Percentiles rank a stretch among this genome's conserved stretches.
These are phyloP conservation scores for Lacerta viridis DNA, from an alignment of 2,797 vertebrate species.

Conservation along the genomic window DNA sequence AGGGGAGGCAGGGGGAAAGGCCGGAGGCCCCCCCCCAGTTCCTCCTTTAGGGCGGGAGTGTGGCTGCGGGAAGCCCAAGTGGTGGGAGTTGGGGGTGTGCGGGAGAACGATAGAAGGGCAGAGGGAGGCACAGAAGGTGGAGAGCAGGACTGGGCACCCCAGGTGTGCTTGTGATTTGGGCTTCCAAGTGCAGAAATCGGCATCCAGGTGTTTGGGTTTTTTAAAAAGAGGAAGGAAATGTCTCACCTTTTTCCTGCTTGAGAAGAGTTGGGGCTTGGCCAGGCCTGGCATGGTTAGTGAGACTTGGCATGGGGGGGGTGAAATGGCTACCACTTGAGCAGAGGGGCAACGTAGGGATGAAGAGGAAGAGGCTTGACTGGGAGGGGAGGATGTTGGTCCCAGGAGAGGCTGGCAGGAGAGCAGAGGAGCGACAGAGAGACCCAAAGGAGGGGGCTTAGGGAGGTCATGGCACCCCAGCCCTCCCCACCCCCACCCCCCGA, in stretches of 20 bases:
- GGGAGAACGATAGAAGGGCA: fast-evolving
- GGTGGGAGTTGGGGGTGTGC: neutral
- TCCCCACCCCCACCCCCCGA: too few relatives aligned
- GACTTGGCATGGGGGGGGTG: neutral
- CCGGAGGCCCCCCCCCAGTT: too few relatives aligned
- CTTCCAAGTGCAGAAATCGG: neutral
- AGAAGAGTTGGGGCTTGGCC: neutral
- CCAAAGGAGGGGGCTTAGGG: too few relatives aligned
- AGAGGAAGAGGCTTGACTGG: neutral
- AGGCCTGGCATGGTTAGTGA: neutral
- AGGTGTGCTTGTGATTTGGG: neutral
- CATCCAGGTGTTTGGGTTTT: neutral
- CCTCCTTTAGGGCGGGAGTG: too few relatives aligned
- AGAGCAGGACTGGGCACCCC: neutral
- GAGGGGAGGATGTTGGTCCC: neutral
- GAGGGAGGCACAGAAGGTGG: neutral
- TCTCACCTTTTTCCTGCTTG: neutral
- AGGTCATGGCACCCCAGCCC: too few relatives aligned
- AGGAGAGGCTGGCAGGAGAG: neutral
- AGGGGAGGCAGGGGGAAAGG: neutral
- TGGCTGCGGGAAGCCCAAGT: neutral
- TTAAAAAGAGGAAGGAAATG: too few relatives aligned
- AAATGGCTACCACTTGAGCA: neutral
- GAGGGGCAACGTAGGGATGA: neutral
- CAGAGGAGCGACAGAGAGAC: too few relatives aligned